Percentiles rank a stretch among this genome's conserved stretches.
Conservation (phyloP, 2,888 invertebrate species). For the Catotricha subobsoleta region DNA sequence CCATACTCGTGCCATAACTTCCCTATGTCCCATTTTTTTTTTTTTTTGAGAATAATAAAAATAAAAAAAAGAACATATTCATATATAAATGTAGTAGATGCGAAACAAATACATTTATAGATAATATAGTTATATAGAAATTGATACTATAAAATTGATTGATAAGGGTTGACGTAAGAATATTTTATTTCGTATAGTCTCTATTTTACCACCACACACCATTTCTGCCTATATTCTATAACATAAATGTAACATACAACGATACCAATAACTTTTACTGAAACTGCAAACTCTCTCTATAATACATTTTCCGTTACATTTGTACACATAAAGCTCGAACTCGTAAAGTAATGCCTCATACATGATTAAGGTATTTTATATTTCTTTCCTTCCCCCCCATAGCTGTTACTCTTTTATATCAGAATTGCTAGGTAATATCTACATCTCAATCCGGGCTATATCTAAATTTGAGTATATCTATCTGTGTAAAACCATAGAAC, state of each 20-base stretch:
- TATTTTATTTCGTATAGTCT: slow-evolving; percentile 7
- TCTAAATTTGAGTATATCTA: too few species aligned
- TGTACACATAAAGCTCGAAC: too few species aligned
- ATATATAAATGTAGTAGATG: too few species aligned
- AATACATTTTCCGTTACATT: too few species aligned
- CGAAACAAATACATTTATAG: too few species aligned
- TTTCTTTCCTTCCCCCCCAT: slow-evolving; percentile 2
- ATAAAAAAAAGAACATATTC: slow-evolving; percentile 1
- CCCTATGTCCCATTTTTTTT: neutral
- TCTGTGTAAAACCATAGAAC: too few species aligned
- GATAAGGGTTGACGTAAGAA: slow-evolving; percentile 8
- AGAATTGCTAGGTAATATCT: too few species aligned
- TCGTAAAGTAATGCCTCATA: slow-evolving; percentile 6
- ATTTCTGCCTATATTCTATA: neutral
- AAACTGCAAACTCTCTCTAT: neutral
- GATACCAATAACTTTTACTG: too few species aligned
- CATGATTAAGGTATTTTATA: slow-evolving; percentile 4
- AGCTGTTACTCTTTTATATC: too few species aligned
- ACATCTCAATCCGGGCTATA: too few species aligned
- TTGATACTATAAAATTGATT: slow-evolving; percentile 6
- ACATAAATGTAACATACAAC: neutral
- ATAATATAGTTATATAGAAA: neutral
- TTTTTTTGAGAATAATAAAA: neutral
- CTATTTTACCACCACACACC: too few species aligned
- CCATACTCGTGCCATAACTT: neutral